Conservation (phyloP, 1,140 invertebrate species). For the Microplitis mediator region DNA sequence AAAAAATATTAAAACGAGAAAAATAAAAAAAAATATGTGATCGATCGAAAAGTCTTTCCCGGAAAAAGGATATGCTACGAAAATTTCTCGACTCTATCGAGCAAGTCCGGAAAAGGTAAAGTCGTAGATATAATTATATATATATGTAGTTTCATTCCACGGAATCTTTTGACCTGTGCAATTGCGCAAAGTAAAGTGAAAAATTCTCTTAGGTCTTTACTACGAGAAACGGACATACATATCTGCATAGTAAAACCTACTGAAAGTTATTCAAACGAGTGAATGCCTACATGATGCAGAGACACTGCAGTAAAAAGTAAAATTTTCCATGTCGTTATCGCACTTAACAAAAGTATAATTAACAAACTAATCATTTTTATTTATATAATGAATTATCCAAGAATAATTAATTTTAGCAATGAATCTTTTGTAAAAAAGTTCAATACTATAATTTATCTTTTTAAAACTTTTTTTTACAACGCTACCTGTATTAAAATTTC, state of each 20-base stretch:
- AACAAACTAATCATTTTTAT: neutral
- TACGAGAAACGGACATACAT: no score
- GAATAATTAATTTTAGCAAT: neutral
- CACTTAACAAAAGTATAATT: neutral
- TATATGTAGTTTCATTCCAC: neutral
- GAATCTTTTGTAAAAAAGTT: neutral
- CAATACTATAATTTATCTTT: neutral
- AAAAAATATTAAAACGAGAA: neutral
- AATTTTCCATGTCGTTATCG: neutral
- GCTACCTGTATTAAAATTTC: conserved; percentile 33
- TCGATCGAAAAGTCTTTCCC: conserved; percentile 4
- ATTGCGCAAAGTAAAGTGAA: conserved; percentile 1
- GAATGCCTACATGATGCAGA: neutral
- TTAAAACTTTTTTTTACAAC: neutral
- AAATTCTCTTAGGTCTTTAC: neutral
- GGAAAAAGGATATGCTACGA: conserved; percentile 11
- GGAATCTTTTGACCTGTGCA: neutral
- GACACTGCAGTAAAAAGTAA: neutral
- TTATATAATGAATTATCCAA: neutral
- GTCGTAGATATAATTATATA: neutral
- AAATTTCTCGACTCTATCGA: conserved; percentile 23
- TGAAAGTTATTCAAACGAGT: neutral
- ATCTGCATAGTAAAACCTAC: neutral
- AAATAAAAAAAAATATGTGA: neutral
- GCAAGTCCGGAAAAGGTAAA: conserved; percentile 10